A percentile compares a stretch with the other conserved stretches of the same genome.
Evolutionary conservation across 2,888 invertebrate genomes (phyloP).

Genomic region (Cheilosia grossa): DNA sequence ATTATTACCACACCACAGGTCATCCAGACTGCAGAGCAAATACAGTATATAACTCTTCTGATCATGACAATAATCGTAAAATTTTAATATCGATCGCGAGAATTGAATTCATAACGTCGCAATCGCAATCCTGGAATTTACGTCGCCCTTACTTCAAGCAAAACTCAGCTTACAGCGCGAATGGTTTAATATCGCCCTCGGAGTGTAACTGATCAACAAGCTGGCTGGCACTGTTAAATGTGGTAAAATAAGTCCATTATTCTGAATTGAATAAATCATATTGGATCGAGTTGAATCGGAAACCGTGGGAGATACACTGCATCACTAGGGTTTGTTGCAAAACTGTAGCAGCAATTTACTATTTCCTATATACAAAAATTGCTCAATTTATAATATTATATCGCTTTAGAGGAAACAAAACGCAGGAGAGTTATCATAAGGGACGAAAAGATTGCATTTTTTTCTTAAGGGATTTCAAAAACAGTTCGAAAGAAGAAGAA

Average conservation of each 20-base stretch:
- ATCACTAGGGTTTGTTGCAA: not conserved
- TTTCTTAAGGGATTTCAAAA: too few species aligned
- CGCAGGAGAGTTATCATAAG: too few species aligned
- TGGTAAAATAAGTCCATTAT: slow-evolving; percentile 53
- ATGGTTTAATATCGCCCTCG: not conserved
- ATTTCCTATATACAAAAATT: too few species aligned
- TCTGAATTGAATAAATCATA: slow-evolving; percentile 53
- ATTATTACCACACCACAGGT: slow-evolving; percentile 41
- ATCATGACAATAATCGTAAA: slow-evolving; percentile 55
- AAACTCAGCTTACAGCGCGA: slow-evolving; percentile 13
- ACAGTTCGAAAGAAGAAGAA: too few species aligned
- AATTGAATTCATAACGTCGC: slow-evolving; percentile 51
- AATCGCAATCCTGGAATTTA: slow-evolving; percentile 58
- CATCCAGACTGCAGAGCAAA: slow-evolving; percentile 36
- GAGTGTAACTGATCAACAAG: slow-evolving; percentile 17
- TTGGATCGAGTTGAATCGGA: slow-evolving; percentile 5
- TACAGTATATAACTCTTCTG: slow-evolving; percentile 50
- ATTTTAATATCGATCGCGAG: slow-evolving; percentile 53
- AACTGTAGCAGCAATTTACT: too few species aligned
- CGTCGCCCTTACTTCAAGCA: slow-evolving; percentile 16
- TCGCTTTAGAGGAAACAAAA: too few species aligned
- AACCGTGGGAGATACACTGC: slow-evolving; percentile 2
- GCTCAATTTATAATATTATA: too few species aligned
- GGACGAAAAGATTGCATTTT: too few species aligned
- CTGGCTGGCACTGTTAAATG: slow-evolving; percentile 9